Evolutionary conservation across 2,888 invertebrate genomes (phyloP).

Genomic region (Drosophila ustulata): DNA sequence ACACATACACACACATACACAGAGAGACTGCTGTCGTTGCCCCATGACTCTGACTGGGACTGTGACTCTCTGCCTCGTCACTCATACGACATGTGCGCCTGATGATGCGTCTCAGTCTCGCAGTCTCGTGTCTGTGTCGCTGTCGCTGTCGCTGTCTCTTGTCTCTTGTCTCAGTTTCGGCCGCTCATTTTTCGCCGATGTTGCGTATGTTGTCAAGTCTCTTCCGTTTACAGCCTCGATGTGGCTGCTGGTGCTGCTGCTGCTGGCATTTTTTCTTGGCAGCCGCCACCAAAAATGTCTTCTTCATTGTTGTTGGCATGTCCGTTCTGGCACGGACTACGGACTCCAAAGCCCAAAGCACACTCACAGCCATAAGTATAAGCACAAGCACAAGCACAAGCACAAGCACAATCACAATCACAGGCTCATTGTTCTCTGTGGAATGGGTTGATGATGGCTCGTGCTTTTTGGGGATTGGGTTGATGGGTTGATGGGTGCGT

Average conservation of each 20-base stretch:
- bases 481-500: slow-evolving; percentile 41
- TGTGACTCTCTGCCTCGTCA: slow-evolving; percentile 56
- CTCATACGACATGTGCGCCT: slow-evolving; percentile 73
- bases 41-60: background rate
- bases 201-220: slow-evolving; percentile 80
- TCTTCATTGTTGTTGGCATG: slow-evolving; percentile 69
- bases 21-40: slow-evolving; percentile 17
- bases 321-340: slow-evolving; percentile 76
- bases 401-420: slow-evolving; percentile 30
- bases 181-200: slow-evolving; percentile 77
- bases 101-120: slow-evolving; percentile 52
- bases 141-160: slow-evolving; percentile 19
- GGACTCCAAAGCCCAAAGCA: slow-evolving; percentile 36
- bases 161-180: slow-evolving; percentile 8
- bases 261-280: slow-evolving; percentile 61
- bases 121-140: slow-evolving; percentile 11
- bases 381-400: background rate
- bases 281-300: slow-evolving; percentile 50
- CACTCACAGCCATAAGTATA: slow-evolving; percentile 5
- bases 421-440: slow-evolving; percentile 53
- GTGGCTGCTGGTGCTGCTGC: slow-evolving; percentile 51
- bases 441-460: slow-evolving; percentile 9
- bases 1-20: no score
- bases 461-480: slow-evolving; percentile 3
- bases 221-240: slow-evolving; percentile 70